Evolutionary conservation across 23 tunicate genomes (phyloP).

Genomic region (Oikopleura dioica): DNA sequence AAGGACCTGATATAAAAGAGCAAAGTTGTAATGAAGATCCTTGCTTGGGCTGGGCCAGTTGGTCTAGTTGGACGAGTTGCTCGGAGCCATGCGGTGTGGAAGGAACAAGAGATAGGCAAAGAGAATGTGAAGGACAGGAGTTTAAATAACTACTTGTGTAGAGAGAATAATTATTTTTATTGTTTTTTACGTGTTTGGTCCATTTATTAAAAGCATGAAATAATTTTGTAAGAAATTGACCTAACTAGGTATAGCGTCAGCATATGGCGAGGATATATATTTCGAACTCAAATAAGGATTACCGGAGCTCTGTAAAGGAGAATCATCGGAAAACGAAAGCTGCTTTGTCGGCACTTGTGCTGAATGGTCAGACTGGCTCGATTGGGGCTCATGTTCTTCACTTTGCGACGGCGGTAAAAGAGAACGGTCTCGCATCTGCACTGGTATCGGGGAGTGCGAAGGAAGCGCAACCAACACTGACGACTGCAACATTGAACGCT

Average conservation of each 20-base stretch:
- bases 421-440: background rate
- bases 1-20: background rate
- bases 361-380: background rate
- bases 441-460: background rate
- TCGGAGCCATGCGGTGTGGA: background rate
- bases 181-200: too few species aligned
- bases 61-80: background rate
- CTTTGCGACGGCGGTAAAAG: background rate
- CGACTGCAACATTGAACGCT: background rate
- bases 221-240: too few species aligned
- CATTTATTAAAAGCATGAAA: too few species aligned
- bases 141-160: too few species aligned
- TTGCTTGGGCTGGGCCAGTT: background rate
- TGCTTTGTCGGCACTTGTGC: background rate
- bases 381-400: background rate
- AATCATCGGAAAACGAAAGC: background rate
- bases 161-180: too few species aligned
- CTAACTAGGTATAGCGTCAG: too few species aligned
- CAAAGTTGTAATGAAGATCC: background rate
- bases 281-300: too few species aligned
- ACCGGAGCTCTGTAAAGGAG: background rate
- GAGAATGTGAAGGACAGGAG: too few species aligned
- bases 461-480: background rate
- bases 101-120: too few species aligned
- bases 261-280: too few species aligned